phyloP scores from a whole-genome alignment of 1,140 invertebrate species.

The Leptinotarsa lineolata region DNA sequence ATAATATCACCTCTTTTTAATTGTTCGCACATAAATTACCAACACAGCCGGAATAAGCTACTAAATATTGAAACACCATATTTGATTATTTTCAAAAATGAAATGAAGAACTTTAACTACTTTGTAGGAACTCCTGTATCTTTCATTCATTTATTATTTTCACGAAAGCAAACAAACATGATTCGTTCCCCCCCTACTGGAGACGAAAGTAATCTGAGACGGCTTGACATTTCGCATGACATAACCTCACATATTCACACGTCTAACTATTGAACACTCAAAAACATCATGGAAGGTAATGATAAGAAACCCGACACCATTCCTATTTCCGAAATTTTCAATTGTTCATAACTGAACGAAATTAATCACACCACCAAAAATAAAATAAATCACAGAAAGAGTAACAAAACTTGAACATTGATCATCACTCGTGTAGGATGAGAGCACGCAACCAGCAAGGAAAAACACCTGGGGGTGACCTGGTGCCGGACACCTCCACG shows the following conservation, averaged over 20 bases:
- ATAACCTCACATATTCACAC: slow-evolving; percentile 25
- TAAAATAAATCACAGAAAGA: background rate
- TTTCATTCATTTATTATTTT: no score
- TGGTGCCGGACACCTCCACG: slow-evolving; percentile 24
- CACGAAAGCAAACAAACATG: no score
- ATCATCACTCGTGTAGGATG: background rate
- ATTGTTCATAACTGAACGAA: background rate
- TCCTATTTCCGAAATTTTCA: background rate
- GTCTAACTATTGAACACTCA: background rate
- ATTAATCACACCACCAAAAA: background rate
- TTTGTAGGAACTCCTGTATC: no score
- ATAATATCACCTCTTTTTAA: no score
- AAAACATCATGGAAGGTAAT: background rate
- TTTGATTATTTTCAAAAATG: no score
- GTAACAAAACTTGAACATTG: background rate
- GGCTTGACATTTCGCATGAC: background rate
- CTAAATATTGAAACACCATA: no score
- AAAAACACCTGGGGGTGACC: slow-evolving; percentile 31
- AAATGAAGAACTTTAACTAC: no score
- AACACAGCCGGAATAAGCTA: no score
- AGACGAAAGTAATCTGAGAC: no score
- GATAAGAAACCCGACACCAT: background rate
- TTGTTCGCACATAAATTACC: no score
- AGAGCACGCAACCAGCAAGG: background rate
- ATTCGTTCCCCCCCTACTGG: no score